Evolutionary conservation across 1,140 invertebrate species (phyloP), one percentile per base, ranked within the genome.

Genomic region (Amphibalanus amphitrite): DNA sequence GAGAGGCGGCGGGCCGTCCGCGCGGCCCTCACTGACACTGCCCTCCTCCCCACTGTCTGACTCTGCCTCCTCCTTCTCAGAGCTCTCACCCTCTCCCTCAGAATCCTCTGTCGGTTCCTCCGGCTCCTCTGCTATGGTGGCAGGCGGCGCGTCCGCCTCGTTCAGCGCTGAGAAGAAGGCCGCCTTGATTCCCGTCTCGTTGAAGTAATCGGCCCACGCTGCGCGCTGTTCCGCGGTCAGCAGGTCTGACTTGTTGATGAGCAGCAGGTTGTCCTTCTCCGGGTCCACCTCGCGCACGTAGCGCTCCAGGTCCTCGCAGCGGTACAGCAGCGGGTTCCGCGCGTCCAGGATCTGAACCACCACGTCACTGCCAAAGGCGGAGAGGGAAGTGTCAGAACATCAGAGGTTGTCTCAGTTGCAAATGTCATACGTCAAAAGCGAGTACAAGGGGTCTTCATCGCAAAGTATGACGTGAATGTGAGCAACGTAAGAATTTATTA

Each of bases 171-270:
- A 96, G 81, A 92, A 97, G 79, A 97, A 97, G 8, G 88, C 87
- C 3, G 89, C 86, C 59, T 79, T 81, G 8, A 94, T 81, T 38
- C 85, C 83, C 73, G 81, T 79, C 70, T 85, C 79, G 69, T 85
- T 82, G 79, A 98, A 98, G 82, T 96, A 97, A 68, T 90, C 82
- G 0, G 89, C 87, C 97, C 97, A 99, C 30, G 79, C 80, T 76
- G 88, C 79, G 73, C 96, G 84, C 78, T 98, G 95, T 75, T 86
- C 79, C 68, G 86, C 81, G 0, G 87, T 93, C 1, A 98, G 83
- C 76, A 93, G 89, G 80, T 99, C 97, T n/a, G 95, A 89, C 80
- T 99, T 99, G 80, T 99, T 99, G 8, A 99, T 80, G 23, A 99
- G 81, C 29, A 99, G 83, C 73, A 98, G 80, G 80, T 90, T 93